phyloP scores from a whole-genome alignment of 2,797 vertebrate genomes.

The Lacerta bilineata region DNA sequence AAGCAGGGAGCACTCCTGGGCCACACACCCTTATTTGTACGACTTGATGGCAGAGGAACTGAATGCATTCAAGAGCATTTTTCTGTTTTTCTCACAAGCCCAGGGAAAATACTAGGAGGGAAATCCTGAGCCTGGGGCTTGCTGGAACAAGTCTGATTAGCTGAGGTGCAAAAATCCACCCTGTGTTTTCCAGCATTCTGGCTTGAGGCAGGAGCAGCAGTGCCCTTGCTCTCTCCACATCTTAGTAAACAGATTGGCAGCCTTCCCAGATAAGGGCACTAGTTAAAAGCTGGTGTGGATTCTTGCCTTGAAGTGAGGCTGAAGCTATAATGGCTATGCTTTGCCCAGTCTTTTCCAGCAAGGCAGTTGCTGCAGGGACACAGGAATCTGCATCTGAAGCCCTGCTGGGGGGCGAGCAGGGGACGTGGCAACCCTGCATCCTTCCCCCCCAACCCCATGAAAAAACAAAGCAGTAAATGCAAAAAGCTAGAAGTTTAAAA shows the following conservation, averaged over 20 bases:
- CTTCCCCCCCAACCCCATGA: background rate
- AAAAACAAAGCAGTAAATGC: background rate
- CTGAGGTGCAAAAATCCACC: background rate
- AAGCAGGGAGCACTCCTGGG: background rate
- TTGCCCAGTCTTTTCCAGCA: background rate
- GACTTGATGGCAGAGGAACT: background rate
- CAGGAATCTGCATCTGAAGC: background rate
- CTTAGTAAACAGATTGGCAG: slow-evolving; percentile 13
- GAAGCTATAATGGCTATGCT: background rate
- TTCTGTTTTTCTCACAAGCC: background rate
- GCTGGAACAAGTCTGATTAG: slow-evolving; percentile 5
- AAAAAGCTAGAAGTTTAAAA: background rate
- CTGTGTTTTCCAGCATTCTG: background rate
- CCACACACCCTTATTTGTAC: background rate
- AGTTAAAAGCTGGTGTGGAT: slow-evolving; percentile 4
- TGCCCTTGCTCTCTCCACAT: background rate
- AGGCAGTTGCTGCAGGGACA: background rate
- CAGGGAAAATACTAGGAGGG: background rate
- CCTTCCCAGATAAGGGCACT: background rate
- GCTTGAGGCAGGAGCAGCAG: background rate
- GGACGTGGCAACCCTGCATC: background rate
- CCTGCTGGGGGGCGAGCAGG: background rate
- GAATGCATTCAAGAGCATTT: background rate
- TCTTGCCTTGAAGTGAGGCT: background rate
- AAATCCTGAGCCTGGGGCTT: slow-evolving; percentile 3